These are phyloP conservation scores for Phoxinus dragarum DNA, from an alignment of 2,797 vertebrate genomes.

Conservation along the genomic window DNA sequence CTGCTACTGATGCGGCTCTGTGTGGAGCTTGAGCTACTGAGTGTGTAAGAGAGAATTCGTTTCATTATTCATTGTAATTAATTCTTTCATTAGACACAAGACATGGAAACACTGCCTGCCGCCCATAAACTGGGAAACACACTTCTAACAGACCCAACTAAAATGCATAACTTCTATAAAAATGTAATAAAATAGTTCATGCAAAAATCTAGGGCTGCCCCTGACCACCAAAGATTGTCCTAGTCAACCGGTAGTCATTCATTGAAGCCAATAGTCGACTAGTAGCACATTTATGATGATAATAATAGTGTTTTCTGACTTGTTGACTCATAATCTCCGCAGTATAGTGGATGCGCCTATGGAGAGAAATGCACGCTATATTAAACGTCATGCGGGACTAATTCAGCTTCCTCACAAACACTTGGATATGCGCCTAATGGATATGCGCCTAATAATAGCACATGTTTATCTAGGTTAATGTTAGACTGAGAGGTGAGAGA, in stretches of 20 bases:
- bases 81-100: conserved; percentile 5
- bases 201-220: neutral
- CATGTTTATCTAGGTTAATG: neutral
- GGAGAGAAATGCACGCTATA: no score
- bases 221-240: neutral
- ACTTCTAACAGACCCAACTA: neutral
- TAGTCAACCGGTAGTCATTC: neutral
- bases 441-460: neutral
- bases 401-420: neutral
- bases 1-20: conserved; percentile 13
- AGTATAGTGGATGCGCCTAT: no score
- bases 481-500: neutral
- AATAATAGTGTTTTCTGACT: neutral
- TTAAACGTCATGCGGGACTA: neutral
- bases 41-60: neutral
- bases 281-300: neutral
- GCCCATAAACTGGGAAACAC: neutral
- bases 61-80: conserved; percentile 3
- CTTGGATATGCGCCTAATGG: neutral
- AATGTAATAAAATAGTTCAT: neutral
- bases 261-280: neutral
- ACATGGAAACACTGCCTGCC: neutral
- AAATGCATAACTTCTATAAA: neutral
- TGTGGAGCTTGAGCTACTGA: conserved; percentile 17
- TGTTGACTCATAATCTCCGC: neutral